phyloP scores from a whole-genome alignment of 2,888 invertebrate genomes.

The Spilosoma lubricipeda region DNA sequence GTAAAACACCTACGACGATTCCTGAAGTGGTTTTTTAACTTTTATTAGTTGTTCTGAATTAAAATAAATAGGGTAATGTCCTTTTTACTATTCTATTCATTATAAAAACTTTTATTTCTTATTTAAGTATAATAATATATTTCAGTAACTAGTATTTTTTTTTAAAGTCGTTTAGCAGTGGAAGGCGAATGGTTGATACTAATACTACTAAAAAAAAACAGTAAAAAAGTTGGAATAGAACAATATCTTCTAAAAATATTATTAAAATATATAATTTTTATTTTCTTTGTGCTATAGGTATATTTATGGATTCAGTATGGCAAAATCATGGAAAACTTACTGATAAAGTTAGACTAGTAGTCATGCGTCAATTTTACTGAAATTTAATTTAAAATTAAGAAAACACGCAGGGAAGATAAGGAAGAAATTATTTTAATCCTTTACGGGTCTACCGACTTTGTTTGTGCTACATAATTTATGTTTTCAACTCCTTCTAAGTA shows the following conservation, averaged over 20 bases:
- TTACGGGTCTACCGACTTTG: background rate
- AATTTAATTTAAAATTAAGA: background rate
- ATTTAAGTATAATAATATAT: no score
- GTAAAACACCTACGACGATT: background rate
- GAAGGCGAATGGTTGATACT: no score
- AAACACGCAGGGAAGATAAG: background rate
- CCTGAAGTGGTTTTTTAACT: background rate
- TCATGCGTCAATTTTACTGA: background rate
- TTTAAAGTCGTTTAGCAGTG: no score
- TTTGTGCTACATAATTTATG: constrained; percentile 20
- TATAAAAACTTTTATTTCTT: background rate
- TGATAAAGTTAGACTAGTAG: background rate
- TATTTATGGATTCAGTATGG: background rate
- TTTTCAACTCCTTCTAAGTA: constrained; percentile 24
- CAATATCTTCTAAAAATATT: no score
- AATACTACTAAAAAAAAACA: no score
- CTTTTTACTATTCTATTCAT: background rate
- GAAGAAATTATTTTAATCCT: constrained; percentile 12
- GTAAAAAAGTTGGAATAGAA: no score
- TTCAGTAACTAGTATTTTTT: no score
- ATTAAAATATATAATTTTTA: no score
- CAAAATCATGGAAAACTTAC: background rate
- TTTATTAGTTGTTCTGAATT: background rate
- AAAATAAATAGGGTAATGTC: background rate
- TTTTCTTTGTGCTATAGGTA: no score